Conservation (phyloP, 2,797 vertebrate genomes). For the Neomorphus geoffroyi region DNA sequence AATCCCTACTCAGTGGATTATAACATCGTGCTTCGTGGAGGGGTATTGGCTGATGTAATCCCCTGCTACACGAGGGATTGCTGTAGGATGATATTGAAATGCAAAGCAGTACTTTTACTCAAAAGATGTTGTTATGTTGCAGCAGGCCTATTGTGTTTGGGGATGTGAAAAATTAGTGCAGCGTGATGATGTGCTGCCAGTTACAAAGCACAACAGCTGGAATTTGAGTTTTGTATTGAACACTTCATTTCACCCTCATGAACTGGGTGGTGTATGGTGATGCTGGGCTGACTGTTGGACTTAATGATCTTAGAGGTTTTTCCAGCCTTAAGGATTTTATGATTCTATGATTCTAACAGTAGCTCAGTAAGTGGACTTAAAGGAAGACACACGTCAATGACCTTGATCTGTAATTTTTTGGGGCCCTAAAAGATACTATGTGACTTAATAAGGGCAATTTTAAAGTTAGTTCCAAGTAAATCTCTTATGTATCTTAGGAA, state of each 20-base stretch:
- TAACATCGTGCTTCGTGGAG: background rate
- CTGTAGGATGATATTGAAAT: background rate
- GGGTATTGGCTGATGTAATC: background rate
- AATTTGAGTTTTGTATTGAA: background rate
- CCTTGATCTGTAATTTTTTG: background rate
- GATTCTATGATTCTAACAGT: background rate
- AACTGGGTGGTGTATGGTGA: too few species aligned
- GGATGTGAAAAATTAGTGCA: background rate
- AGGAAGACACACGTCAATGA: background rate
- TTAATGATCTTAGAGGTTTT: too few species aligned
- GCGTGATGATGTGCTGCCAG: rapidly evolving
- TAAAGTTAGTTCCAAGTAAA: background rate
- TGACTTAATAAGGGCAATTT: background rate
- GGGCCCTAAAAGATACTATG: background rate
- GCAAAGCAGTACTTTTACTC: background rate
- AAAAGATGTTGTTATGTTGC: background rate
- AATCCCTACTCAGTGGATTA: background rate
- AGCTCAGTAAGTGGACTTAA: background rate
- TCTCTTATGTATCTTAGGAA: background rate
- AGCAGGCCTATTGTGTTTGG: rapidly evolving
- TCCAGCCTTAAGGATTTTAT: too few species aligned
- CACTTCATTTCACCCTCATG: background rate
- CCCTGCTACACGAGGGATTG: background rate
- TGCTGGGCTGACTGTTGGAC: too few species aligned
- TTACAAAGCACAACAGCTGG: background rate